A percentile compares a stretch with the other conserved stretches of the same genome.
Evolutionary conservation across 2,113 vertebrate species (phyloP).

Genomic region (Danionella cerebrum): DNA sequence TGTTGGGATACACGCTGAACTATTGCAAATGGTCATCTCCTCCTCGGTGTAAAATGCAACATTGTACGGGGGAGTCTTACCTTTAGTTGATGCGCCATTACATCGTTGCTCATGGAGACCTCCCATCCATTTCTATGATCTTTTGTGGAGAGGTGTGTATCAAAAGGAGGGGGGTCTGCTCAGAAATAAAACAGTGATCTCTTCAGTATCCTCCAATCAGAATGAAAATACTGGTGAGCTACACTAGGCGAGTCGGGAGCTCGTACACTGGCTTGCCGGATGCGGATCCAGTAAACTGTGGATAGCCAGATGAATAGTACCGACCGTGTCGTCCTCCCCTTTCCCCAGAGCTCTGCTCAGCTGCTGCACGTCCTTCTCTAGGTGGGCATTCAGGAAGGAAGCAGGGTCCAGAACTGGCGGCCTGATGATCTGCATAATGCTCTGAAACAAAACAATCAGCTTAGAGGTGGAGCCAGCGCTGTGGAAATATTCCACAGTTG

Average conservation of each 20-base stretch:
- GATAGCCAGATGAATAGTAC: conserved; percentile 69
- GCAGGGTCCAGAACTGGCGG: conserved; percentile 50
- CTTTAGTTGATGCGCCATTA: conserved; percentile 70
- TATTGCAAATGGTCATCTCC: too few relatives aligned
- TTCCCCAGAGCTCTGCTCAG: conserved; percentile 71
- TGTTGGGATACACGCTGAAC: too few relatives aligned
- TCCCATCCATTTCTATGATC: conserved; percentile 82
- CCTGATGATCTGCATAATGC: conserved; percentile 62
- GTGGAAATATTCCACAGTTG: too few relatives aligned
- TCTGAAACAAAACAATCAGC: conserved; percentile 24
- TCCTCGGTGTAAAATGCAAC: too few relatives aligned
- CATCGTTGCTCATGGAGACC: conserved; percentile 42
- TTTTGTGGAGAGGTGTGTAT: conserved; percentile 66
- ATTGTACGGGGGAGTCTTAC: too few relatives aligned
- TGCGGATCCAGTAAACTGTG: conserved; percentile 55
- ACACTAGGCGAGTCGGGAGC: not conserved
- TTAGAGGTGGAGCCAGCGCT: too few relatives aligned
- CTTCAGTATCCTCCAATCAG: too few relatives aligned
- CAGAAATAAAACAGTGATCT: too few relatives aligned
- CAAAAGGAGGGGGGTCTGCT: conserved; percentile 57
- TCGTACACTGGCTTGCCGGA: conserved; percentile 60
- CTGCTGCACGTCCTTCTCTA: conserved; percentile 71
- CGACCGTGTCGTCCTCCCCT: conserved; percentile 73
- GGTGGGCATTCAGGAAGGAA: conserved; percentile 70
- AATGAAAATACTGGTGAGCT: too few relatives aligned